Base-by-base conservation (phyloP, 2,797 vertebrate species). In the Pseudomugil gertrudae region DNA sequence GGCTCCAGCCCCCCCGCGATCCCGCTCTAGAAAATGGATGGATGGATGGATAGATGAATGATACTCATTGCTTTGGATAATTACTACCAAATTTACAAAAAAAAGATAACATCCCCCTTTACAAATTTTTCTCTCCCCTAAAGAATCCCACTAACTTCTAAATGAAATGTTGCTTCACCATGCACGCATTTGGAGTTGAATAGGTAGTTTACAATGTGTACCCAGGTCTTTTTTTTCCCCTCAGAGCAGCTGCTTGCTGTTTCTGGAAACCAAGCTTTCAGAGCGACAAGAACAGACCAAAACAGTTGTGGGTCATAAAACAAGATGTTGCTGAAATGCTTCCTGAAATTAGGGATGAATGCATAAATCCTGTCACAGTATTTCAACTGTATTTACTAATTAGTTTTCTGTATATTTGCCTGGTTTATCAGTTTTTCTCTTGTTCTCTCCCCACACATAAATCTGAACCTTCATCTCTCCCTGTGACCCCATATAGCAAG, bases 381-480 rank as follows among this genome's bases (percentile, higher is more conserved):
- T 51, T 45, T 59, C 23, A 14, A 6, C 30, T 35, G 7, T 21
- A 61, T 63, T 52, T 11, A 51, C 6, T 19, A 60, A 24, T 47
- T 61, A 51, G 17, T 17, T 36, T 67, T 40, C 45, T 69, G 26
- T 55, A 33, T 24, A 50, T 58, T 38, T 55, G 17, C 24, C 26
- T 10, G 35, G 11, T 66, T 58, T 53, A 62, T 73, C n/a, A 52
- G 24, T 63, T 43, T 63, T 56, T 38, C 3, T 70, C 10, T 69
- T 60, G 61, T 60, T 52, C 55, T 23, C 23, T 74, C 19, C 70
- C 13, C 60, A 76, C 38, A 61, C 38, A 53, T 59, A 66, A 57
- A 50, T 66, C 70, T 52, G 58, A 54, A 68, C 50, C 35, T 61
- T 63, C 36, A 69, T 66, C 40, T 36, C 57, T 78, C 57, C 23